A percentile compares a stretch with the other conserved stretches of the same genome.
These are phyloP conservation scores for Amorpha juglandis DNA, from an alignment of 2,888 invertebrate species.

Conservation along the genomic window DNA sequence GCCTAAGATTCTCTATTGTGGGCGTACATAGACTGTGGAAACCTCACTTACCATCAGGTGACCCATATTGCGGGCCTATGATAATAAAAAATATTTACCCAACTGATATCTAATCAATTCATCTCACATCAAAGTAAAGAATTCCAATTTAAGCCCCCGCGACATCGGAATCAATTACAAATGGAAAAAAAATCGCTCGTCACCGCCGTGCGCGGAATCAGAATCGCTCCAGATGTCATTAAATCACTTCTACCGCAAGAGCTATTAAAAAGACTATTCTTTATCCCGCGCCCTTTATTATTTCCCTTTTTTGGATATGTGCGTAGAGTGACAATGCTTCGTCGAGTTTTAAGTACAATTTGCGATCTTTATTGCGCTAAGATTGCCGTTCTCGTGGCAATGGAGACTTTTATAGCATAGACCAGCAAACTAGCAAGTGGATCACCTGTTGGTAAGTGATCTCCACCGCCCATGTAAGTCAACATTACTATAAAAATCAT, in stretches of 20 bases:
- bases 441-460: too few species aligned
- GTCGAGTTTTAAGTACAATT: background rate
- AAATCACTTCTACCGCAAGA: slow-evolving; percentile 78
- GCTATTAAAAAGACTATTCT: slow-evolving; percentile 68
- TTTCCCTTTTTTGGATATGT: slow-evolving; percentile 18
- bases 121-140: slow-evolving; percentile 65
- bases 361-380: background rate
- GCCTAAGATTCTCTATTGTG: too few species aligned
- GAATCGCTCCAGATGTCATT: slow-evolving; percentile 70
- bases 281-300: slow-evolving; percentile 15
- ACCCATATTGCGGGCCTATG: background rate
- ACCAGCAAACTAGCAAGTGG: too few species aligned
- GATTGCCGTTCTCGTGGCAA: too few species aligned
- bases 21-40: too few species aligned
- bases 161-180: slow-evolving; percentile 75
- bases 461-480: too few species aligned
- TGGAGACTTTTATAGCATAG: too few species aligned
- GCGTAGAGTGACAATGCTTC: slow-evolving; percentile 4
- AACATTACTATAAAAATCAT: too few species aligned
- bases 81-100: background rate
- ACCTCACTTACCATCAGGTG: too few species aligned
- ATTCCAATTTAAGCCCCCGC: slow-evolving; percentile 74
- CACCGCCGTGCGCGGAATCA: slow-evolving; percentile 70
- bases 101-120: slow-evolving; percentile 50
- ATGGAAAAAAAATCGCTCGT: slow-evolving; percentile 61